phyloP scores from a whole-genome alignment of 2,797 vertebrate species.

The Gobionotothen gibberifrons region DNA sequence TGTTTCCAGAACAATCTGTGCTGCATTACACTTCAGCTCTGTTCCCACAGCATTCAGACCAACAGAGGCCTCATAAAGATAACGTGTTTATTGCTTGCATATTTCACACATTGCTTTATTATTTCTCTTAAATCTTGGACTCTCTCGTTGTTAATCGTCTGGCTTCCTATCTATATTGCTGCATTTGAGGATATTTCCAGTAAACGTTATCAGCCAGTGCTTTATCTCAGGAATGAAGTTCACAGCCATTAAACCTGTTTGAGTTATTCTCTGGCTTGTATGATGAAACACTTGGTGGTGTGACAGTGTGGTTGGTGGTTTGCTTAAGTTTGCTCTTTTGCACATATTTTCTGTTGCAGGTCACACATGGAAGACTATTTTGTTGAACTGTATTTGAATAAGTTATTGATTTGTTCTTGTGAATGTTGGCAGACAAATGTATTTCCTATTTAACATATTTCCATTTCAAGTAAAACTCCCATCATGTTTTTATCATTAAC shows the following conservation, averaged over 20 bases:
- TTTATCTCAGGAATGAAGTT: not conserved
- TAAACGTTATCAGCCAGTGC: not conserved
- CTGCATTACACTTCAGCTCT: not conserved
- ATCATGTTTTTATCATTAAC: no score
- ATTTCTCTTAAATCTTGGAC: slow-evolving; percentile 11
- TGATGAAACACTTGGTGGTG: no score
- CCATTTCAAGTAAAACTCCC: no score
- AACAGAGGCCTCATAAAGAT: not conserved
- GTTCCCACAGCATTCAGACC: not conserved
- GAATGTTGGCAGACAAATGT: not conserved
- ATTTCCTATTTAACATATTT: not conserved
- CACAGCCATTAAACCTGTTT: not conserved
- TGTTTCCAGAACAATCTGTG: not conserved
- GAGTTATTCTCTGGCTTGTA: no score
- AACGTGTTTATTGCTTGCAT: not conserved
- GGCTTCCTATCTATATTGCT: not conserved
- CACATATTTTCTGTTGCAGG: not conserved
- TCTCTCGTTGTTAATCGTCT: slow-evolving; percentile 4
- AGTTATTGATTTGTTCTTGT: not conserved
- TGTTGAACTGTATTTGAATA: not conserved
- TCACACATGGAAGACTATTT: slow-evolving; percentile 1
- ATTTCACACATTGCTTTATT: slow-evolving; percentile 3
- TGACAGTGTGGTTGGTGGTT: no score
- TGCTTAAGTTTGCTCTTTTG: not conserved
- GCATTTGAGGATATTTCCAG: slow-evolving; percentile 9